A percentile compares a stretch with the other conserved stretches of the same genome.
phyloP scores from a whole-genome alignment of 2,888 invertebrate genomes.

The Lasioglossum lativentre region DNA sequence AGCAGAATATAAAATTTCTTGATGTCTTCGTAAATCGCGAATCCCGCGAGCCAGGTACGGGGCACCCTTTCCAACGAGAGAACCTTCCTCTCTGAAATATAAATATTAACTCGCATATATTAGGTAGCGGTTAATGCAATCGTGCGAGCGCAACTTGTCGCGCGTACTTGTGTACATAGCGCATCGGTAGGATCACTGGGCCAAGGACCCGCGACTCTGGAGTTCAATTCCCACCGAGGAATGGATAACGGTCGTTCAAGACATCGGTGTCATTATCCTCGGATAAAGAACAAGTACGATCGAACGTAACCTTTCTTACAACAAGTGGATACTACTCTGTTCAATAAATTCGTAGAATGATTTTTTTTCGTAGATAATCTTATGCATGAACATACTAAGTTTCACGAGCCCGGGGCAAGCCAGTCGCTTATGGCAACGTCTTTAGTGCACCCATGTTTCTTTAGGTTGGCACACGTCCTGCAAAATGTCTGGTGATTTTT shows the following conservation, averaged over 20 bases:
- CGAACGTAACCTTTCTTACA: constrained; percentile 47
- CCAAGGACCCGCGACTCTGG: constrained; percentile 70
- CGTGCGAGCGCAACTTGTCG: constrained; percentile 27
- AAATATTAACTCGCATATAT: constrained; percentile 43
- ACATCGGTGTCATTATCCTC: constrained; percentile 60
- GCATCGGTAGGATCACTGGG: constrained; percentile 69
- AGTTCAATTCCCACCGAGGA: constrained; percentile 75
- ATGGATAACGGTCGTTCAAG: constrained; percentile 52
- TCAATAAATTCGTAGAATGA: background rate
- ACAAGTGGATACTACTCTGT: background rate
- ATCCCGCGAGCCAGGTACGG: background rate
- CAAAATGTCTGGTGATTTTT: background rate
- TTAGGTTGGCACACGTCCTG: background rate
- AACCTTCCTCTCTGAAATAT: constrained; percentile 9
- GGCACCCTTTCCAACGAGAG: constrained; percentile 3
- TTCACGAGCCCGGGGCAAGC: background rate
- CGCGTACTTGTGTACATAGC: constrained; percentile 17
- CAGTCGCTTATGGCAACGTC: background rate
- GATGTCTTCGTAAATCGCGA: background rate
- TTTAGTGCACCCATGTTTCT: background rate
- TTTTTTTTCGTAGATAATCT: background rate
- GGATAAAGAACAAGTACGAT: constrained; percentile 63
- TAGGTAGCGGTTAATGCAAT: constrained; percentile 34
- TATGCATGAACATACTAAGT: background rate
- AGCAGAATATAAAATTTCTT: background rate